These are phyloP conservation scores for Sarcophaga variegata DNA, from an alignment of 2,888 invertebrate species.

Conservation along the genomic window DNA sequence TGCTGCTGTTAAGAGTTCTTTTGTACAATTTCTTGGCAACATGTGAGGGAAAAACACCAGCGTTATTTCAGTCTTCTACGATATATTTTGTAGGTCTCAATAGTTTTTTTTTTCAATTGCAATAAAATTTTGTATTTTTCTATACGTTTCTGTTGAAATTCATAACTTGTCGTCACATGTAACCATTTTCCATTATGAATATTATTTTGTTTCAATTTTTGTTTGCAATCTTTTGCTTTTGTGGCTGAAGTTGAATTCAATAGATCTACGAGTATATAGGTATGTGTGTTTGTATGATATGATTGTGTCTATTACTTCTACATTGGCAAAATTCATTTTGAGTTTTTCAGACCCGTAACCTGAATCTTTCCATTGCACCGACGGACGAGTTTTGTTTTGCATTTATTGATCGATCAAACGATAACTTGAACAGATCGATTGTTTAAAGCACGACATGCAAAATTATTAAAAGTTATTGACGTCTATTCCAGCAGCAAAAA, in stretches of 20 bases:
- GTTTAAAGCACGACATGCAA: constrained; percentile 66
- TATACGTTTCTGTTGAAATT: constrained; percentile 59
- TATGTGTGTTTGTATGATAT: too few relatives aligned
- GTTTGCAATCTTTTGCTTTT: constrained; percentile 34
- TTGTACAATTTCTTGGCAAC: constrained; percentile 52
- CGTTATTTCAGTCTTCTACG: neutral
- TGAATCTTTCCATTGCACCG: neutral
- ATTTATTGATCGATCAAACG: constrained; percentile 64
- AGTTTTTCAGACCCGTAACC: neutral
- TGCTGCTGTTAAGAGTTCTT: constrained; percentile 10
- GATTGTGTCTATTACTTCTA: constrained; percentile 54
- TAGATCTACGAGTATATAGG: constrained; percentile 18
- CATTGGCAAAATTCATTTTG: constrained; percentile 31
- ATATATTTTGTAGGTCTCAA: constrained; percentile 7
- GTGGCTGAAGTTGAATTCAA: constrained; percentile 24
- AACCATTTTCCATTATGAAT: constrained; percentile 68
- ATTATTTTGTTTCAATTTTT: constrained; percentile 56
- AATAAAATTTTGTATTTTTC: constrained; percentile 14
- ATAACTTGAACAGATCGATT: constrained; percentile 67
- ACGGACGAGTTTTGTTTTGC: constrained; percentile 12
- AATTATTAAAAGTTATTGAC: constrained; percentile 69
- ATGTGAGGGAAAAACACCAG: constrained; percentile 33
- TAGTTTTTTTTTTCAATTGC: constrained; percentile 25
- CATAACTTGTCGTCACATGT: constrained; percentile 68
- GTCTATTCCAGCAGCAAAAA: constrained; percentile 51